phyloP scores from a whole-genome alignment of 2,888 invertebrate genomes.

The Eubasilissa splendida region DNA sequence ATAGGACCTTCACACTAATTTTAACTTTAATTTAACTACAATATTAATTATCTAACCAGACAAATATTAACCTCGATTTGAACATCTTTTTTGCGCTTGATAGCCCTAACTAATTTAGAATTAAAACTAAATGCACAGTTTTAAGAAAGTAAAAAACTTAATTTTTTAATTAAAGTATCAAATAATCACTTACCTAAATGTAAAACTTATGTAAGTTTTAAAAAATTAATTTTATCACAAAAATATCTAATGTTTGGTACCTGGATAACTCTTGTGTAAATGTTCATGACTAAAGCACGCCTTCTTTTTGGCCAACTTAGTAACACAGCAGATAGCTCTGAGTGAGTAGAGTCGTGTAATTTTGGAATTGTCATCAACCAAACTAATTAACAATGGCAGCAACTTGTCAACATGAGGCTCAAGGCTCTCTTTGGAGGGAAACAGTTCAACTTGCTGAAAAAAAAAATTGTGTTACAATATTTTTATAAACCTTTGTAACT shows the following conservation, averaged over 20 bases:
- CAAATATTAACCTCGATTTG: too few species aligned
- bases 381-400: slow-evolving; percentile 73
- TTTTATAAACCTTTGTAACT: too few species aligned
- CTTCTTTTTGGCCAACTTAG: slow-evolving; percentile 64
- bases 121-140: too few species aligned
- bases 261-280: slow-evolving; percentile 77
- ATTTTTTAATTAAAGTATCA: too few species aligned
- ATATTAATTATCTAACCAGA: too few species aligned
- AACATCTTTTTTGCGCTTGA: too few species aligned
- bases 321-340: slow-evolving; percentile 71
- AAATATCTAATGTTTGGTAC: slow-evolving; percentile 63
- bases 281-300: slow-evolving; percentile 69
- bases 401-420: slow-evolving; percentile 70
- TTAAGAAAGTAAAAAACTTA: too few species aligned
- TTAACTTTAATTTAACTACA: too few species aligned
- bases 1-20: too few species aligned
- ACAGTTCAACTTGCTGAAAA: slow-evolving; percentile 66
- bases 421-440: slow-evolving; percentile 69
- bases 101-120: too few species aligned
- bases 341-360: slow-evolving; percentile 76
- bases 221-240: not conserved
- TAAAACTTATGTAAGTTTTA: too few species aligned
- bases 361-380: slow-evolving; percentile 77
- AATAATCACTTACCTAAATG: too few species aligned
- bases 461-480: not conserved